These are phyloP conservation scores for Dolichopus griseipennis DNA, from an alignment of 2,888 invertebrate species.

Conservation along the genomic window DNA sequence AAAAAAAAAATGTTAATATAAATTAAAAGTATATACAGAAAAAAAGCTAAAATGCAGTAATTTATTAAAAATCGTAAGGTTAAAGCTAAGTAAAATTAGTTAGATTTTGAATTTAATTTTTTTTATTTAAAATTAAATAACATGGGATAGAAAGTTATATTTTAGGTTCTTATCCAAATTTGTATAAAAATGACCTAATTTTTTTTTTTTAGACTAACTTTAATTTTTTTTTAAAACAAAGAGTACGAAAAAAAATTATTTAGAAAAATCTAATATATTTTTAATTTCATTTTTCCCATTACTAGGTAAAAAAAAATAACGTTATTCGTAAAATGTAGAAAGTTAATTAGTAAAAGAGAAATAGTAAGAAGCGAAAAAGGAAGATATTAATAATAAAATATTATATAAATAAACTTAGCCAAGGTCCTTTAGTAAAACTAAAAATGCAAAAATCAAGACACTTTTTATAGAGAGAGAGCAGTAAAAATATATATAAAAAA, in stretches of 20 bases:
- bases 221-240: neutral
- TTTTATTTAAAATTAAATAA: neutral
- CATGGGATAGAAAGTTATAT: neutral
- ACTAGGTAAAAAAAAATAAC: neutral
- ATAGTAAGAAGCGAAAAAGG: neutral
- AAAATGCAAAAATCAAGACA: neutral
- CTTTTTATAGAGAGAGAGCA: neutral
- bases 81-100: neutral
- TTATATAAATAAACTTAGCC: neutral
- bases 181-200: neutral
- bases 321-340: neutral
- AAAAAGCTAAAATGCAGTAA: neutral
- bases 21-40: too few relatives aligned
- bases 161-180: neutral
- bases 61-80: conserved; percentile 6
- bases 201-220: neutral
- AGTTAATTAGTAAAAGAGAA: neutral
- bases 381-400: neutral
- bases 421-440: neutral
- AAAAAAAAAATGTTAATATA: too few relatives aligned
- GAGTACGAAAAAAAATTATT: neutral
- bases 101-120: neutral
- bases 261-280: conserved; percentile 6
- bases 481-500: neutral
- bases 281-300: conserved; percentile 3